These are phyloP conservation scores for Sminthurinus aureus DNA, from an alignment of 2,888 invertebrate genomes.

Conservation along the genomic window DNA sequence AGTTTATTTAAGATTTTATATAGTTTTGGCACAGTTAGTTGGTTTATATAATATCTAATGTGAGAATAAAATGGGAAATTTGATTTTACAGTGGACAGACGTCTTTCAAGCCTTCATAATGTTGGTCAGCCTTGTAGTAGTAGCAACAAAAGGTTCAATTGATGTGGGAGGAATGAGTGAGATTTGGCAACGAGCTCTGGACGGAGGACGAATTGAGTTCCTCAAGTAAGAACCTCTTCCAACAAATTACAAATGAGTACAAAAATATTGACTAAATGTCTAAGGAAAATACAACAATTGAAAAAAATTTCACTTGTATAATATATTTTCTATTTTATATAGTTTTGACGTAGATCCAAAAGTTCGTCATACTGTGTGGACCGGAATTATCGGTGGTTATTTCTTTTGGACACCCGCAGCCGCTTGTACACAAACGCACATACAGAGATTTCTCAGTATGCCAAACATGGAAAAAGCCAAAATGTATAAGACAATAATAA, in stretches of 20 bases:
- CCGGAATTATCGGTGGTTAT: conserved; percentile 30
- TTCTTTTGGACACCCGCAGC: conserved; percentile 31
- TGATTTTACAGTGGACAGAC: conserved; percentile 63
- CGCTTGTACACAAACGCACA: conserved; percentile 47
- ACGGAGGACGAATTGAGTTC: conserved; percentile 74
- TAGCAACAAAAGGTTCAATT: conserved; percentile 72
- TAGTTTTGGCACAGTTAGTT: no score
- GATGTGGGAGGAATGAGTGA: conserved; percentile 72
- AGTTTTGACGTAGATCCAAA: conserved; percentile 41
- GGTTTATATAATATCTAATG: no score
- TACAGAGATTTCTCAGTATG: conserved; percentile 47
- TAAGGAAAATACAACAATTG: no score
- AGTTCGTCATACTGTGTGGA: conserved; percentile 44
- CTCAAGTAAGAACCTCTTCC: conserved; percentile 65
- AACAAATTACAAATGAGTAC: neutral
- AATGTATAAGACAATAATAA: conserved; percentile 17
- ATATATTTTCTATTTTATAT: neutral
- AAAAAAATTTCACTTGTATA: no score
- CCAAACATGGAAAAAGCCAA: conserved; percentile 37
- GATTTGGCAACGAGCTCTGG: conserved; percentile 70
- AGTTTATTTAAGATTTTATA: no score
- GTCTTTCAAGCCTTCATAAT: conserved; percentile 78
- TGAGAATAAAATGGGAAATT: no score
- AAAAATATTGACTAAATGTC: no score
- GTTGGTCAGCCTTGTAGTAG: conserved; percentile 74